Evolutionary conservation across 2,888 invertebrate genomes (phyloP), one percentile per base, ranked within the genome.

Genomic region (Coelinius sp.): DNA sequence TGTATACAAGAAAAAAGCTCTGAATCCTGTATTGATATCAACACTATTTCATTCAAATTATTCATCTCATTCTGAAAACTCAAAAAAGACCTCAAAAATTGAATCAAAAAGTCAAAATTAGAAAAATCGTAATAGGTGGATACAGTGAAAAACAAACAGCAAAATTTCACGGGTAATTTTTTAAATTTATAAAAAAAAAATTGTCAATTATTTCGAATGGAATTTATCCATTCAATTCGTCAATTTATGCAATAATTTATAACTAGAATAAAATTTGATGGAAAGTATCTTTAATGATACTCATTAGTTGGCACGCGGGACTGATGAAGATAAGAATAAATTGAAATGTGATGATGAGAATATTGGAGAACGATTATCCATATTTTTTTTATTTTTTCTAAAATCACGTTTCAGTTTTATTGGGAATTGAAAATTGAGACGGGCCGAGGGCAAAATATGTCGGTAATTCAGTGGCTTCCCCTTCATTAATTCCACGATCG

Each of bases 401-500:
- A n/a, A n/a, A n/a, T n/a, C n/a, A n/a, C 6, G 10, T 22, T 49
- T 49, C 17, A 49, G 10, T 49, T 59, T 59, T 59, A 17, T 31
- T 59, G n/a, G 12, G 27, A 3, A 7, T n/a, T 49, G 59, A 35
- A 35, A 59, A 59, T 59, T 59, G 41, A 41, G 41, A 63, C 22
- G 7, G 14, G 10, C 63, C 41, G 7, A 22, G n/a, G 44, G 63
- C 63, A 1, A 63, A 63, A 41, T 41, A 63, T n/a, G n/a, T 63
- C 41, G 63, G 63, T n/a, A 35, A 35, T 59, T 35, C 53, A 56
- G 46, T 70, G 64, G 56, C 63, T 68, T 62, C 70, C 59, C 76
- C 75, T 76, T 77, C 75, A 75, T 81, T 79, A 78, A 76, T 81
- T 79, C 76, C 72, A 52, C 69, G 75, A 77, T 73, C 75, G 65